Percentiles rank a stretch among this genome's conserved stretches.
Evolutionary conservation across 2,888 invertebrate genomes (phyloP).

Genomic region (Metacarcinus magister): DNA sequence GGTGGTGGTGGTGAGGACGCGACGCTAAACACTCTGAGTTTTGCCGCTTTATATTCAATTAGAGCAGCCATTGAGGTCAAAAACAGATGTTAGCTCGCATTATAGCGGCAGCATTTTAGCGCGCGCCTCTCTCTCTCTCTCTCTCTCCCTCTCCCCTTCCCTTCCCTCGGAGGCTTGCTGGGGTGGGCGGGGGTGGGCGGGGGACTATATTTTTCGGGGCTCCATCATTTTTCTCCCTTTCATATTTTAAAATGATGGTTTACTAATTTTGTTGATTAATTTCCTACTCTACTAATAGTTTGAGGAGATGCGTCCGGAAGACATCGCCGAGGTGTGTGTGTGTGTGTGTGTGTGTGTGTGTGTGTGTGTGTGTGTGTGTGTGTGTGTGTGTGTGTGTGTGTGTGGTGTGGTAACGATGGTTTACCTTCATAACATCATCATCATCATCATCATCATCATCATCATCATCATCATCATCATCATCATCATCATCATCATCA

Average conservation of each 20-base stretch:
- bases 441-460: too few relatives aligned
- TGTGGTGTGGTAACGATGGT: too few relatives aligned
- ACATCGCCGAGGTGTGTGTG: background rate
- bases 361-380: too few relatives aligned
- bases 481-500: too few relatives aligned
- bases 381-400: too few relatives aligned
- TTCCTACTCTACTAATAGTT: background rate
- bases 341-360: too few relatives aligned
- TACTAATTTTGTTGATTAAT: slow-evolving; percentile 57
- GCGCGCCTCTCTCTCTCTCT: slow-evolving; percentile 32
- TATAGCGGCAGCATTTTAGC: slow-evolving; percentile 75
- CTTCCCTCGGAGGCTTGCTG: background rate
- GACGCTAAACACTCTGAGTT: slow-evolving; percentile 78
- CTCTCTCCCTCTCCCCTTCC: background rate
- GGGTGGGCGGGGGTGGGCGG: background rate
- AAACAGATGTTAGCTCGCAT: slow-evolving; percentile 76
- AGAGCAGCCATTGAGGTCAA: slow-evolving; percentile 76
- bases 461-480: too few relatives aligned
- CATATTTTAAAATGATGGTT: background rate
- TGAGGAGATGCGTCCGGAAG: background rate
- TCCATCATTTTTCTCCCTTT: background rate
- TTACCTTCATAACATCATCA: too few relatives aligned
- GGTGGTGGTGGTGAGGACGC: slow-evolving; percentile 57
- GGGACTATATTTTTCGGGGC: background rate
- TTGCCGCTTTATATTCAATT: slow-evolving; percentile 80